A percentile compares a stretch with the other conserved stretches of the same genome.
Conservation (phyloP, 2,797 vertebrate species). For the Microctenopoma stevenorrisi region DNA sequence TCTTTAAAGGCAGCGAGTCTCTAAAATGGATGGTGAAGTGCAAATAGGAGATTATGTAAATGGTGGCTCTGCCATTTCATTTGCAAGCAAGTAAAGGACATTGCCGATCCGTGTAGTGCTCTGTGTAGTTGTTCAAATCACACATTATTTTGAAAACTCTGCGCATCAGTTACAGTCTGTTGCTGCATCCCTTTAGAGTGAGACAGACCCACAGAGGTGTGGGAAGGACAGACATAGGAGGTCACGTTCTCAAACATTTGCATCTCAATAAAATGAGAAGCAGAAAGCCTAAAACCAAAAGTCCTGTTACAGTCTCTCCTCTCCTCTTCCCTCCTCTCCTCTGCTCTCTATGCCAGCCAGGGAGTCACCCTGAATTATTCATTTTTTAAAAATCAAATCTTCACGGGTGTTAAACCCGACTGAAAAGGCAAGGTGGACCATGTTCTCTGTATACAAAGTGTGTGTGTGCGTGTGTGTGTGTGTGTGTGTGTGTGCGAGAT, state of each 20-base stretch:
- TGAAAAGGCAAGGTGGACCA: slow-evolving; percentile 48
- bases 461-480: slow-evolving; percentile 27
- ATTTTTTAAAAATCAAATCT: slow-evolving; percentile 82
- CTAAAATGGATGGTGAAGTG: slow-evolving; percentile 42
- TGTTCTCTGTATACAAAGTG: slow-evolving; percentile 38
- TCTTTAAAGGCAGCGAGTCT: slow-evolving; percentile 19
- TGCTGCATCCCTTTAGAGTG: slow-evolving; percentile 48
- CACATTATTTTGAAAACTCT: background rate
- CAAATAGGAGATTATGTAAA: slow-evolving; percentile 60
- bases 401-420: slow-evolving; percentile 74
- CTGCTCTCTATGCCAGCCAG: slow-evolving; percentile 48
- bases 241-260: slow-evolving; percentile 48
- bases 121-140: background rate
- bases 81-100: slow-evolving; percentile 42
- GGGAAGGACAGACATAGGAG: slow-evolving; percentile 43
- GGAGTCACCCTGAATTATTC: slow-evolving; percentile 81
- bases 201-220: slow-evolving; percentile 19
- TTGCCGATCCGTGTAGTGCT: background rate
- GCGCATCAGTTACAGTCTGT: slow-evolving; percentile 3
- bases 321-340: background rate
- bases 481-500: slow-evolving; percentile 33
- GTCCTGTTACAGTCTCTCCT: background rate
- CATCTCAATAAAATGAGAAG: slow-evolving; percentile 34
- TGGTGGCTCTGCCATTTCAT: slow-evolving; percentile 65
- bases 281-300: slow-evolving; percentile 36